A percentile compares a stretch with the other conserved stretches of the same genome.
Conservation (phyloP, 2,113 vertebrate genomes). For the Lethenteron camtschaticum region DNA sequence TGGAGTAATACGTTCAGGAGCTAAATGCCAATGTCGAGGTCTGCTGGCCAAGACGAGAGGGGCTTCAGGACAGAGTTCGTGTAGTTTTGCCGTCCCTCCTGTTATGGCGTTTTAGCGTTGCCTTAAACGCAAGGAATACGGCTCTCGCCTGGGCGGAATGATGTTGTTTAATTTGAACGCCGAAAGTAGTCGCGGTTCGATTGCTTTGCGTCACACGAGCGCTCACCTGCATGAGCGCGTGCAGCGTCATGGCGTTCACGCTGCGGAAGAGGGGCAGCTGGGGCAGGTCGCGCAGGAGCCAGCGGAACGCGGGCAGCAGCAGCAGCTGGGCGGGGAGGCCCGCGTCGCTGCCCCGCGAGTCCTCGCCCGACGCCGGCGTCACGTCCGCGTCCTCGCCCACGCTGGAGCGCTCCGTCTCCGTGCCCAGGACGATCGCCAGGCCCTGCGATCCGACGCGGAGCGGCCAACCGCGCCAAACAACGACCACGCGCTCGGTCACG, state of each 20-base stretch:
- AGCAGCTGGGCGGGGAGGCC: conserved; percentile 15
- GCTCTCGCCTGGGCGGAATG: too few relatives aligned
- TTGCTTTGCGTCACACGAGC: too few relatives aligned
- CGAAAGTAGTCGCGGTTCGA: too few relatives aligned
- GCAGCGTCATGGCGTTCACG: conserved; percentile 52
- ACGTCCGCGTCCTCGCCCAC: conserved; percentile 56
- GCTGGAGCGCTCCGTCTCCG: conserved; percentile 33
- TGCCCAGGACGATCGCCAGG: conserved; percentile 50
- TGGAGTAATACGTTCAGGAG: too few relatives aligned
- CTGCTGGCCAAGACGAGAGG: too few relatives aligned
- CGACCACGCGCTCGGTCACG: too few relatives aligned
- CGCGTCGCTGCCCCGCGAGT: conserved; percentile 24
- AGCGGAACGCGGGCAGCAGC: conserved; percentile 60
- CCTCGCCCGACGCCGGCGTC: conserved; percentile 71
- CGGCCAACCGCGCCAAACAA: accelerated
- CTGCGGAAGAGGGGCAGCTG: conserved; percentile 69
- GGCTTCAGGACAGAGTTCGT: too few relatives aligned
- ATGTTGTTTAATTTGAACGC: too few relatives aligned
- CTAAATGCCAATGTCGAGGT: too few relatives aligned
- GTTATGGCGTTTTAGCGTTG: too few relatives aligned
- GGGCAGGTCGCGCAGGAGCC: conserved; percentile 69
- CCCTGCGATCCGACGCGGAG: conserved; percentile 27
- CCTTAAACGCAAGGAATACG: too few relatives aligned
- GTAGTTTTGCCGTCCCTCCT: too few relatives aligned
- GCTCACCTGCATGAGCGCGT: conserved; percentile 64